Evolutionary conservation across 2,113 vertebrate genomes (phyloP), one percentile per base, ranked within the genome.

Genomic region (Siniperca knerii): DNA sequence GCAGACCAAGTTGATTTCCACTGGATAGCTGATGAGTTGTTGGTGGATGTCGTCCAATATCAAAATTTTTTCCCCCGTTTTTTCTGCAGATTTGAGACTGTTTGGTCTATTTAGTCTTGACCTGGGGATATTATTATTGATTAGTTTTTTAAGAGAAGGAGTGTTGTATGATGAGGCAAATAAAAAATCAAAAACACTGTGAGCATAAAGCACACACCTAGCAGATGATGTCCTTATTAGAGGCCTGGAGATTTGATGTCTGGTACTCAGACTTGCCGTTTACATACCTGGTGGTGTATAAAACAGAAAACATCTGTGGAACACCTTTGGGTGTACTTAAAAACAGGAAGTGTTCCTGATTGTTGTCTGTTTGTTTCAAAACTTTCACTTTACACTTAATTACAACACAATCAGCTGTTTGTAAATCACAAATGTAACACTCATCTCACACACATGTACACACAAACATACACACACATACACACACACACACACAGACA

Each of bases 361-460:
- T 67, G 62, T 81, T 75, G 54, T 74, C 69, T 29, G 77, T 60
- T 37, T 55, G 21, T 86, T 65, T 21, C 21, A 23, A 46, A 50
- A 77, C 46, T 72, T 84, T 81, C 6, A 42, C 44, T 82, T 61
- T 66, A n/a, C n/a, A 64, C 74, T 74, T 88, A 81, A 86, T 92
- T 74, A 84, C 81, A 79, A 61, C n/a, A 20, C 58, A 48, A 58
- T 25, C 83, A 86, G 81, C 73, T 90, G 79, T 81, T 84, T 75
- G 16, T 75, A 29, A 9, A 74, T 81, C 35, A 21, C 25, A 83
- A 46, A 86, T 92, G 81, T 58, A 54, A 33, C 75, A 79, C 84
- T 79, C 42, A 84, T 83, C 64, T 58, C 52, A 54, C 67, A 40
- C 54, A 66, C 65, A 62, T 9, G 12, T 29, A 35, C 57, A 66